Evolutionary conservation across 1,140 invertebrate genomes (phyloP).

Genomic region (Diploscapter pachys): DNA sequence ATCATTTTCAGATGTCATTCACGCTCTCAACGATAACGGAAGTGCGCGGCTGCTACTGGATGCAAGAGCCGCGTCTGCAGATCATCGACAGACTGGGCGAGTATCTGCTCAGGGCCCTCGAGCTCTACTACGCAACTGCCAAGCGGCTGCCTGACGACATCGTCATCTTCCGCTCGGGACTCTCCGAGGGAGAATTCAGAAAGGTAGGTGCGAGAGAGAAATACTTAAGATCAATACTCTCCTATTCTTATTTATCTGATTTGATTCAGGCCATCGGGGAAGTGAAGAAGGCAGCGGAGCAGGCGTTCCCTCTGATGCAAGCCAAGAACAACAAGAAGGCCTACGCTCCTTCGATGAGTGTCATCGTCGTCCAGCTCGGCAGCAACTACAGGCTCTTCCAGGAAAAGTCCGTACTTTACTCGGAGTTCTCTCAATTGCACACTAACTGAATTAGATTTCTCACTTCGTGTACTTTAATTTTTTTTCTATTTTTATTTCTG

Average conservation of each 20-base stretch:
- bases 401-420: background rate
- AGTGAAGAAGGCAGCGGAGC: slow-evolving; percentile 17
- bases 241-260: background rate
- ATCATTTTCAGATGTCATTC: background rate
- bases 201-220: slow-evolving; percentile 60
- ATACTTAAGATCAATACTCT: background rate
- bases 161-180: slow-evolving; percentile 78
- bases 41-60: slow-evolving; percentile 1
- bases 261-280: slow-evolving; percentile 18
- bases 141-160: slow-evolving; percentile 65
- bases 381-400: slow-evolving; percentile 19
- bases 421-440: background rate
- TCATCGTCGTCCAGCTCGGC: slow-evolving; percentile 16
- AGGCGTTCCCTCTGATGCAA: background rate
- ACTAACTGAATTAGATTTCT: no score
- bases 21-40: background rate
- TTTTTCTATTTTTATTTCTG: no score
- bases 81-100: background rate
- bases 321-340: background rate
- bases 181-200: slow-evolving; percentile 79
- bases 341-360: slow-evolving; percentile 12
- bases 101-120: background rate
- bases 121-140: slow-evolving; percentile 13
- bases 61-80: slow-evolving; percentile 2
- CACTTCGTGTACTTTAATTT: no score